Evolutionary conservation across 1,140 invertebrate species (phyloP).

Genomic region (Nebria ingens): DNA sequence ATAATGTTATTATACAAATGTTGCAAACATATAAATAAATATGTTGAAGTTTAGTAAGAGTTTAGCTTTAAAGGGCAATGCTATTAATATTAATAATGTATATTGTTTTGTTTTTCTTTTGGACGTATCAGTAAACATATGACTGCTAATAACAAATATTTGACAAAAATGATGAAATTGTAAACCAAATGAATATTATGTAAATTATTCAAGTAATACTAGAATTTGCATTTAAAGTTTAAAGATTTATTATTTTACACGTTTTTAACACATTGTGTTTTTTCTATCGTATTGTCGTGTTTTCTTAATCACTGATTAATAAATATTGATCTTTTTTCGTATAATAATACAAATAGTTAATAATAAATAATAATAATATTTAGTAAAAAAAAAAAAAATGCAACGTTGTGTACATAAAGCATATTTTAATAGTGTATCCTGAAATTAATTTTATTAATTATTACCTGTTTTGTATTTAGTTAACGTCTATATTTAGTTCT

Average conservation of each 20-base stretch:
- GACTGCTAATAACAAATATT: background rate
- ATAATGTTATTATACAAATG: too few species aligned
- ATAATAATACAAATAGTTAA: constrained; percentile 5
- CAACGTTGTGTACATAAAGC: constrained; percentile 1
- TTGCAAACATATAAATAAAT: too few species aligned
- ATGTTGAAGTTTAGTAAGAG: too few species aligned
- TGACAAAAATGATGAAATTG: background rate
- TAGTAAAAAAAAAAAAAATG: constrained; percentile 6
- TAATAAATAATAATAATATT: constrained; percentile 3
- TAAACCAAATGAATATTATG: background rate
- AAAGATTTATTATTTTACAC: too few species aligned
- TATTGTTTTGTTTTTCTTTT: background rate
- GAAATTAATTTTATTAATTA: constrained; percentile 9
- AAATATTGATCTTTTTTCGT: background rate
- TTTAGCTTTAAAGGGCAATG: too few species aligned
- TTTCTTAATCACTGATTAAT: background rate
- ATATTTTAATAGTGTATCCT: background rate
- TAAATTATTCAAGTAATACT: background rate
- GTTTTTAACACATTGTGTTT: too few species aligned
- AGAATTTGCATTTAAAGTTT: background rate
- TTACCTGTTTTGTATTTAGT: constrained; percentile 7
- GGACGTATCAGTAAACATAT: background rate
- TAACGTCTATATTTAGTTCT: constrained; percentile 2
- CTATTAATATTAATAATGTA: too few species aligned
- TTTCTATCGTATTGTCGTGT: background rate